Evolutionary conservation across 2,113 vertebrate genomes (phyloP), one percentile per base, ranked within the genome.

Genomic region (Ariopsis seemanni): DNA sequence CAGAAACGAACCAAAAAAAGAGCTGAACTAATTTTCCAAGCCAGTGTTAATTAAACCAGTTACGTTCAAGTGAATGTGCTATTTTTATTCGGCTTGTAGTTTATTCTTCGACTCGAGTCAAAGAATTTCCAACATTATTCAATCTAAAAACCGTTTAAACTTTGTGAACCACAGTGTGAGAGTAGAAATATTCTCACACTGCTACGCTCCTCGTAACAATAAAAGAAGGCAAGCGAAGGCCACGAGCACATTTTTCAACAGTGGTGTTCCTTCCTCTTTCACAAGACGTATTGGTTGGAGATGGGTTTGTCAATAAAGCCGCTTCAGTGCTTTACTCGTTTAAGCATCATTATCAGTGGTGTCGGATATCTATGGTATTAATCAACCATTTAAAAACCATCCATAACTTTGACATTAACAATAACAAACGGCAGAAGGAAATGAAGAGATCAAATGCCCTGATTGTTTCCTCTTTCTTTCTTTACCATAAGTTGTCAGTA

Each of bases 121-220:
- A 93, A 93, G 92, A 92, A 92, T 93, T 93, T 90, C 85, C 83
- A 89, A 53, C 74, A 83, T 72, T 4, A 4, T 42, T 42, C 42
- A 42, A 42, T 50, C 91, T 86, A 65, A 57, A 57, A 89, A 91
- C 91, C 86, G 90, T 92, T 71, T 14, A 30, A 91, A 90, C 88
- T 50, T 89, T 91, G 85, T 15, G n/a, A 92, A 90, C 83, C 63
- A 87, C 27, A 15, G 55, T 1, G 52, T 0, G 25, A 92, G 91
- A 82, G 69, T 63, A 85, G 85, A 89, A 88, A 86, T 83, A 82
- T 86, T 88, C 63, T 52, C 87, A 78, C 75, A 53, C 10, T 74
- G 90, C 86, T 89, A 87, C 87, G 86, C 84, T 91, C 86, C 83
- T 69, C 62, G 90, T 91, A 88, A 91, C 88, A 93, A 88, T 91